These are phyloP conservation scores for Perca fluviatilis DNA, from an alignment of 2,113 vertebrate genomes.

Conservation along the genomic window DNA sequence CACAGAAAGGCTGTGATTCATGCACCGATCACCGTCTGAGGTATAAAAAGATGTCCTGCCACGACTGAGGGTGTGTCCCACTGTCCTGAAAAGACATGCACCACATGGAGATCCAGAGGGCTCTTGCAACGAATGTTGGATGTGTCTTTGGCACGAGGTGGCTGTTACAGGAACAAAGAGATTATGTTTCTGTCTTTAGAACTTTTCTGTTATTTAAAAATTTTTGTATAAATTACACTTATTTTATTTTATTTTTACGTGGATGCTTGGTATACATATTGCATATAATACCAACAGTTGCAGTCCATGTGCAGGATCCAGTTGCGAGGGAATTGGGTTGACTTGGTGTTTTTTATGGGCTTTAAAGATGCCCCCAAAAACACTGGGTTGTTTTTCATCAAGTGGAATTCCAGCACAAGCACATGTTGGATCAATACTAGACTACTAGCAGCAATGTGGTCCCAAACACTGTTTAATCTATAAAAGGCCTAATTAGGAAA, in stretches of 20 bases:
- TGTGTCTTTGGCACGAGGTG: neutral
- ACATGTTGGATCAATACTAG: too few species aligned
- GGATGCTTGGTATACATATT: too few species aligned
- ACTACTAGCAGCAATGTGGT: too few species aligned
- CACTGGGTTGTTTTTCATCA: too few species aligned
- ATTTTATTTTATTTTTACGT: neutral
- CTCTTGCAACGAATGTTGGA: neutral
- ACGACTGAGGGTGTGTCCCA: conserved; percentile 25
- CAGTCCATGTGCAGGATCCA: neutral
- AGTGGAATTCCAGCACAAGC: too few species aligned
- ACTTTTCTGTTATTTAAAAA: neutral
- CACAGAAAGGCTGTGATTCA: conserved; percentile 67
- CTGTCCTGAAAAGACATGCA: conserved; percentile 38
- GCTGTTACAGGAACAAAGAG: neutral
- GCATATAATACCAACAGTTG: neutral
- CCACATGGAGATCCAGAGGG: neutral
- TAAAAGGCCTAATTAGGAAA: too few species aligned
- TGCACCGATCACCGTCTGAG: conserved; percentile 39
- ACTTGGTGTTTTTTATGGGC: neutral
- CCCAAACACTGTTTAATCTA: too few species aligned
- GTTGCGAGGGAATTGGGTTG: neutral
- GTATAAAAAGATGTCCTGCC: conserved; percentile 58
- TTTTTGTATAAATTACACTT: neutral
- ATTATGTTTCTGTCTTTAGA: neutral
- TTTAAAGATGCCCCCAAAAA: too few species aligned